Base-by-base conservation (phyloP, 2,113 vertebrate genomes). In the Cinclus mexicanus region DNA sequence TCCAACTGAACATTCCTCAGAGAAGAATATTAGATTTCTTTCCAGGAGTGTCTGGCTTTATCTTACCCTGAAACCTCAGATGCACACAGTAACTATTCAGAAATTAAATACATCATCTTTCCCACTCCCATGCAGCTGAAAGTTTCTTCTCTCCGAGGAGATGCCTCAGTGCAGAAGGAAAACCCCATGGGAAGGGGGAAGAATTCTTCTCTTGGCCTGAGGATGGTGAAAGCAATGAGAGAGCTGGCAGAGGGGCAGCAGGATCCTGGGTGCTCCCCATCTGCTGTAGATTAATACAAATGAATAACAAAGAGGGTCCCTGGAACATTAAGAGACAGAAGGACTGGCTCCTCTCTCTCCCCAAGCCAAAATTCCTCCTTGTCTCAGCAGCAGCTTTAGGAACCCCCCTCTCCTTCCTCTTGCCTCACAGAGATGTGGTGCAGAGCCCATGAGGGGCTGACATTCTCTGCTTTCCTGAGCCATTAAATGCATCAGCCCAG, bases 371-470 rank as follows among this genome's bases (percentile, higher is more conserved):
- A 53, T 49, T 59, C 14, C 22, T 53, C 41, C 35, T 63, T 87
- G 18, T 14, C 53, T 61, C 21, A n/a, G 60, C n/a, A 42, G 26
- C 20, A 59, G 29, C 28, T 84, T 74, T 76, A 59, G 74, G 70
- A 84, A 10, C 21, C 4, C 9, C 9, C 7, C 24, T 65, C 4
- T 79, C 21, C 25, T 39, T 63, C 16, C 29, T 67, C 2, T 21
- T 17, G 5, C 23, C 15, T 56, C 18, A 0, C 37, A 12, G 35
- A 9, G 13, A 47, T 37, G 46, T 0, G 1, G 14, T 2, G 4
- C 44, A 65, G 50, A 50, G 18, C 10, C 6, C 1, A 2, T 7
- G 35, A 71, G 37, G 3, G 6, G 33, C 47, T 49, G 35, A 7
- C 13, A 13, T 26, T 65, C 74, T 70, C 55, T 55, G 25, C 23